These are phyloP conservation scores for Mesorhabditis belari DNA, from an alignment of 2,888 invertebrate genomes.

Conservation along the genomic window DNA sequence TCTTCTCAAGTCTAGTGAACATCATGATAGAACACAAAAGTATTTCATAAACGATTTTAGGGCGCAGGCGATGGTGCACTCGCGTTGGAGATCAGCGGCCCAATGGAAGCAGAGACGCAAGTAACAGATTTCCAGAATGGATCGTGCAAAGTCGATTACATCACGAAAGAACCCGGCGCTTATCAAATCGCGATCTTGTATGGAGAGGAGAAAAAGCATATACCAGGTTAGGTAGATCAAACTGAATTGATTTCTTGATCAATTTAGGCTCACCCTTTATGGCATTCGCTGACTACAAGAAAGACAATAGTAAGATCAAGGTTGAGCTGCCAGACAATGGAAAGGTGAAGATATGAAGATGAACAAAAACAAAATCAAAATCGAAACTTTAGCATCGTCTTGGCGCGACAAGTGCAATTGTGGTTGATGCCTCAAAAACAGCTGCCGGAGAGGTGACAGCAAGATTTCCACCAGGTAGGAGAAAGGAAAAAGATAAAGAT, in stretches of 20 bases:
- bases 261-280: not conserved
- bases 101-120: constrained; percentile 71
- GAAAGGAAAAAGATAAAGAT: too few relatives aligned
- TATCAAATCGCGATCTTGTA: constrained; percentile 60
- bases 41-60: too few relatives aligned
- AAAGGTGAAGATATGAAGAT: too few relatives aligned
- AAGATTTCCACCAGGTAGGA: constrained; percentile 11
- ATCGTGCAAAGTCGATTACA: constrained; percentile 83
- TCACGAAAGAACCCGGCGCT: constrained; percentile 83
- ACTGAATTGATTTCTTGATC: not conserved
- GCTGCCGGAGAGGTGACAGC: constrained; percentile 17
- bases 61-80: constrained; percentile 93
- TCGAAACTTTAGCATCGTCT: constrained; percentile 8
- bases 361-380: too few relatives aligned
- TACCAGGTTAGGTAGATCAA: constrained; percentile 14
- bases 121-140: constrained; percentile 78
- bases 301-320: too few relatives aligned
- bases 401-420: constrained; percentile 18
- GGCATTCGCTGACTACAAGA: not conserved
- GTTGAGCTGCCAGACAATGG: too few relatives aligned
- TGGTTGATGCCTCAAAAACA: constrained; percentile 22
- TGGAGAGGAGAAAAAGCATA: constrained; percentile 26
- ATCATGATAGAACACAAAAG: too few relatives aligned
- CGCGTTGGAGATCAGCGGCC: constrained; percentile 91
- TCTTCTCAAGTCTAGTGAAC: not conserved